Evolutionary conservation across 1,140 invertebrate genomes (phyloP).

Genomic region (Acromyrmex echinatior): DNA sequence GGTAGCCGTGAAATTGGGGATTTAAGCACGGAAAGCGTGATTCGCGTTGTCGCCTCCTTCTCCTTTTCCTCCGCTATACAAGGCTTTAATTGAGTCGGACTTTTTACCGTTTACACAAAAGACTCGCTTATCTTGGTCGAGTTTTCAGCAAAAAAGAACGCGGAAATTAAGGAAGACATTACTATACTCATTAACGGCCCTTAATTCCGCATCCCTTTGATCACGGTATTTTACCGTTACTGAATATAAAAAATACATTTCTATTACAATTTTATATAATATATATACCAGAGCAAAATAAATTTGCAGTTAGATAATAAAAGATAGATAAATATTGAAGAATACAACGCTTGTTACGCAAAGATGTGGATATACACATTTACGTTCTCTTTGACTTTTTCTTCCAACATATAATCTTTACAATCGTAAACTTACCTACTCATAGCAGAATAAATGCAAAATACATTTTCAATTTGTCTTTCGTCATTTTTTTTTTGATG

Average conservation of each 20-base stretch:
- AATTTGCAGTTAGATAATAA: constrained; percentile 10
- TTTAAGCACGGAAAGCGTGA: constrained; percentile 59
- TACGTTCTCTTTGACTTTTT: no score
- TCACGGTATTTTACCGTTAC: constrained; percentile 4
- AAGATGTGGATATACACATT: no score
- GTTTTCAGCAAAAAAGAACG: constrained; percentile 36
- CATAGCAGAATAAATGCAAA: no score
- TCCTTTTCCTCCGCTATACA: constrained; percentile 27
- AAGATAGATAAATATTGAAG: not conserved
- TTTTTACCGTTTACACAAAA: constrained; percentile 57
- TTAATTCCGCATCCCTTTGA: not conserved
- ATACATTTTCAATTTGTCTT: not conserved
- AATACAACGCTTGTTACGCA: no score
- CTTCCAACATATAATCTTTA: no score
- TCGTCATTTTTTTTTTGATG: not conserved
- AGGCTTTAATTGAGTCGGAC: constrained; percentile 71
- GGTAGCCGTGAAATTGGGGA: constrained; percentile 74
- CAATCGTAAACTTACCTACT: no score
- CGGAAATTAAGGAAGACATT: constrained; percentile 55
- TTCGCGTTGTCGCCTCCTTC: constrained; percentile 47
- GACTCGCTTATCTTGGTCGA: constrained; percentile 6
- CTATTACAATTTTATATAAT: not conserved
- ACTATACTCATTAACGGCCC: constrained; percentile 48
- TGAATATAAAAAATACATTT: constrained; percentile 3
- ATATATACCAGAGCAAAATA: not conserved